Conservation (phyloP, 2,797 vertebrate genomes). For the Carcharodon carcharias region DNA sequence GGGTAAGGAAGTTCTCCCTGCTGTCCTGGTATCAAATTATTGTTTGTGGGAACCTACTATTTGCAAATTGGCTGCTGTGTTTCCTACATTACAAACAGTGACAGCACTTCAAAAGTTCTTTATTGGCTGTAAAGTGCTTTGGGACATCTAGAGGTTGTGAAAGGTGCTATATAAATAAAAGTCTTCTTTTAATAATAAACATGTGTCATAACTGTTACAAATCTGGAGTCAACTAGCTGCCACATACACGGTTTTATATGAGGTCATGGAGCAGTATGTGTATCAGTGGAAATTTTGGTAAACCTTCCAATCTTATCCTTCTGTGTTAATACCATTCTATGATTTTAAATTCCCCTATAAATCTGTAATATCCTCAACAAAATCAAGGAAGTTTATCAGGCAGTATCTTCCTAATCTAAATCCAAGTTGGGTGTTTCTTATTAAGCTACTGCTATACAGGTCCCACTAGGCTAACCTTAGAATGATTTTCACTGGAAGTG, state of each 20-base stretch:
- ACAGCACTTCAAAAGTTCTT: too few species aligned
- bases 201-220: neutral
- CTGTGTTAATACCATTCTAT: neutral
- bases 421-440: neutral
- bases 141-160: neutral
- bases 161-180: too few species aligned
- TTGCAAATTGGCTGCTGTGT: neutral
- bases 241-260: neutral
- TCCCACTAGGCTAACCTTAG: neutral
- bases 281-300: neutral
- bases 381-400: neutral
- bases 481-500: neutral
- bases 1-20: neutral
- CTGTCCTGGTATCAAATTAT: neutral
- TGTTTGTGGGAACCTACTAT: neutral
- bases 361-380: neutral
- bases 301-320: neutral
- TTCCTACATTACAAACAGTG: neutral
- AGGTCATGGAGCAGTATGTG: neutral
- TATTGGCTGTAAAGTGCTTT: too few species aligned
- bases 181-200: neutral
- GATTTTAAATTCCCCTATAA: neutral
- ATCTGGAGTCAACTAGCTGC: neutral
- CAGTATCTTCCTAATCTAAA: neutral
- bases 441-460: neutral